Evolutionary conservation across 2,113 vertebrate species (phyloP).

Genomic region (Embiotoca jacksoni): DNA sequence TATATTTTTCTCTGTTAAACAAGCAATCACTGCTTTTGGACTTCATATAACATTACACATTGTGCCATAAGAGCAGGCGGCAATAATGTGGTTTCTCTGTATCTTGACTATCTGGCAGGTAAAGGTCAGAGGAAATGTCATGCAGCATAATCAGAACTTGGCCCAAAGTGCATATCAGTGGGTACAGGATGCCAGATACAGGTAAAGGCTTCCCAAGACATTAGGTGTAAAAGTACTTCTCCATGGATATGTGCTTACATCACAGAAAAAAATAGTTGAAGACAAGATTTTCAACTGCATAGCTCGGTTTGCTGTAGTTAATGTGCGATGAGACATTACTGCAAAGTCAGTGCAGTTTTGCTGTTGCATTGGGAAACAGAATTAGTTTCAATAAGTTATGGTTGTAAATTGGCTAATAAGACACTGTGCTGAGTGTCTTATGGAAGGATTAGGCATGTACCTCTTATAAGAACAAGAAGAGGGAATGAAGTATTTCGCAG

Average conservation of each 20-base stretch:
- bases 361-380: not conserved
- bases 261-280: not conserved
- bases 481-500: slow-evolving; percentile 38
- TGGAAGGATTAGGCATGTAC: slow-evolving; percentile 3
- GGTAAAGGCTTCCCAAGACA: slow-evolving; percentile 46
- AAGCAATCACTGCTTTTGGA: slow-evolving; percentile 47
- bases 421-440: slow-evolving; percentile 13
- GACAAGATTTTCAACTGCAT: slow-evolving; percentile 30
- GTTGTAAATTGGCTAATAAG: slow-evolving; percentile 6
- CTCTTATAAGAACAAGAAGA: slow-evolving; percentile 27
- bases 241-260: slow-evolving; percentile 28
- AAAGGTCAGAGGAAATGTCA: slow-evolving; percentile 42
- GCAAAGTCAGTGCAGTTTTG: slow-evolving; percentile 17
- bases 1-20: too few relatives aligned
- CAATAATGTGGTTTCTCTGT: slow-evolving; percentile 5
- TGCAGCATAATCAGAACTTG: slow-evolving; percentile 61
- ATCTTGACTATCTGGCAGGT: slow-evolving; percentile 32
- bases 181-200: slow-evolving; percentile 57
- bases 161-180: slow-evolving; percentile 72
- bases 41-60: slow-evolving; percentile 35
- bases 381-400: slow-evolving; percentile 37
- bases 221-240: not conserved
- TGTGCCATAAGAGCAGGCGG: slow-evolving; percentile 21
- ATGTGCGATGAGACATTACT: not conserved
- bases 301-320: slow-evolving; percentile 33